Evolutionary conservation across 1,140 invertebrate genomes (phyloP).

Genomic region (Cydia strobilella): DNA sequence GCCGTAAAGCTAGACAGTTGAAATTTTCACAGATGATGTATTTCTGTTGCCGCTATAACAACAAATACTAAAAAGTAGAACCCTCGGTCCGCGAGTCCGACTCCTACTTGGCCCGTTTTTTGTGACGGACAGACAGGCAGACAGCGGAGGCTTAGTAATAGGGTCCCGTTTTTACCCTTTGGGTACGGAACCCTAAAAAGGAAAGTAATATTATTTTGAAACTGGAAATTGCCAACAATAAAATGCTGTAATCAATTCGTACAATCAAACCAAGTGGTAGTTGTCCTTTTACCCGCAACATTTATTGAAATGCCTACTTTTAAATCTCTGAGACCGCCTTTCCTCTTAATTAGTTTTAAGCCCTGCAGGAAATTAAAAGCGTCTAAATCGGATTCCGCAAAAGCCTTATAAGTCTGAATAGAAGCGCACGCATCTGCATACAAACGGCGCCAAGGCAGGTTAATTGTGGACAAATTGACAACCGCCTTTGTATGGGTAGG

Average conservation of each 20-base stretch:
- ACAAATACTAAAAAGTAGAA: too few relatives aligned
- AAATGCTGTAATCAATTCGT: neutral
- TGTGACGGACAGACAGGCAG: too few relatives aligned
- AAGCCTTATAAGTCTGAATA: constrained; percentile 27
- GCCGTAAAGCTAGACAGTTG: too few relatives aligned
- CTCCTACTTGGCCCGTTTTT: too few relatives aligned
- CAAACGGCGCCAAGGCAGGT: constrained; percentile 13
- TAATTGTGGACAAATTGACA: constrained; percentile 27
- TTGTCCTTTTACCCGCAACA: neutral
- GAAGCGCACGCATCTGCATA: constrained; percentile 22
- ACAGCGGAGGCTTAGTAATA: too few relatives aligned
- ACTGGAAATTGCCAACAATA: neutral
- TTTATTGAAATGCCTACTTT: neutral
- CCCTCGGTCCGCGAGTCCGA: too few relatives aligned
- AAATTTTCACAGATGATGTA: too few relatives aligned
- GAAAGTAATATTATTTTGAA: neutral
- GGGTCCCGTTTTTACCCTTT: too few relatives aligned
- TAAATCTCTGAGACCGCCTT: neutral
- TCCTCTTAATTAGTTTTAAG: neutral
- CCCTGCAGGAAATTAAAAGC: neutral
- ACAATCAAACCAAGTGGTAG: neutral
- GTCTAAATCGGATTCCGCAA: constrained; percentile 11
- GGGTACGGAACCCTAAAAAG: too few relatives aligned
- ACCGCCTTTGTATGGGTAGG: constrained; percentile 28
- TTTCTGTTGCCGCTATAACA: too few relatives aligned